Evolutionary conservation across 1,140 invertebrate genomes (phyloP).

Genomic region (Nomia melanderi): DNA sequence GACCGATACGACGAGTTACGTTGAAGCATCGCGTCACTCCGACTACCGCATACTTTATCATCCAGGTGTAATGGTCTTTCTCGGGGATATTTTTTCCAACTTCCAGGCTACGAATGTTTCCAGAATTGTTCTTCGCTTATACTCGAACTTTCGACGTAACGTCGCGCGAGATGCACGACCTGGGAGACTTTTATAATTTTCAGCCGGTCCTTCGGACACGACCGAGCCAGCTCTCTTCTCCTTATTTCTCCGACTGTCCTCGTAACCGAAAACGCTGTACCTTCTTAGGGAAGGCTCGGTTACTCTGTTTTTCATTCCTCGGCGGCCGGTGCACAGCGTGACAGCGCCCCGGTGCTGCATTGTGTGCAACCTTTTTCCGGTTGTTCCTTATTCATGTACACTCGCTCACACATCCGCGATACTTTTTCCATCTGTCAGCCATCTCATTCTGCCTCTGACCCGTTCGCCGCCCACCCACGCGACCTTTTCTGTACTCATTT

Average conservation of each 20-base stretch:
- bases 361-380: constrained; percentile 34
- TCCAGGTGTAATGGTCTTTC: too few relatives aligned
- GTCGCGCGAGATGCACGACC: background rate
- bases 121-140: background rate
- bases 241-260: constrained; percentile 20
- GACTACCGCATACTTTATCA: too few relatives aligned
- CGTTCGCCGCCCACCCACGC: constrained; percentile 52
- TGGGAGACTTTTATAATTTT: constrained; percentile 28
- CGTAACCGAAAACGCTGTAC: constrained; percentile 39
- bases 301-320: constrained; percentile 49
- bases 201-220: background rate
- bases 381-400: constrained; percentile 25
- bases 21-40: background rate
- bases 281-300: constrained; percentile 28
- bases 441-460: constrained; percentile 57
- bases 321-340: constrained; percentile 19
- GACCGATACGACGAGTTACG: background rate
- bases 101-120: background rate
- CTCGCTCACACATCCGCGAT: constrained; percentile 7
- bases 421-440: constrained; percentile 59
- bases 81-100: too few relatives aligned
- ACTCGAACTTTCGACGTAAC: background rate
- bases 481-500: constrained; percentile 52
- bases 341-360: constrained; percentile 21
- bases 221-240: background rate